These are phyloP conservation scores for Parazoanthus atlanticus DNA, from an alignment of 92 coral and sea anemone genomes.

Conservation along the genomic window DNA sequence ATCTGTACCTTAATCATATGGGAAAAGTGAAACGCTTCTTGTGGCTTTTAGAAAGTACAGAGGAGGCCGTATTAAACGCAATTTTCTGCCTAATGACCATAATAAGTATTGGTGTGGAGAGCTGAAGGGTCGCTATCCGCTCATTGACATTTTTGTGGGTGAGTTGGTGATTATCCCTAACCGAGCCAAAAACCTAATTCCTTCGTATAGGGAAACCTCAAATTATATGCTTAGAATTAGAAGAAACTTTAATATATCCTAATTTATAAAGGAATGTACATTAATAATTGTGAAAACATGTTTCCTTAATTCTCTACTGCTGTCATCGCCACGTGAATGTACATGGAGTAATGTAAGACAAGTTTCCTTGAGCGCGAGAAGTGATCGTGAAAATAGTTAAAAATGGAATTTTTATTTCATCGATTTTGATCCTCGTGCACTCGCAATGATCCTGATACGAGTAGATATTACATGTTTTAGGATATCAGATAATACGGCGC, in stretches of 20 bases:
- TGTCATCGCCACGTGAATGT: not conserved
- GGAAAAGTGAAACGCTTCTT: not conserved
- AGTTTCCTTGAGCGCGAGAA: not conserved
- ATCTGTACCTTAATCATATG: not conserved
- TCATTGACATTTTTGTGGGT: conserved; percentile 23
- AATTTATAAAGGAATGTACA: not conserved
- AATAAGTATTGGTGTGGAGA: not conserved
- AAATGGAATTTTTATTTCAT: not conserved
- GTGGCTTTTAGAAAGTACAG: not conserved
- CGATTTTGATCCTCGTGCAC: not conserved
- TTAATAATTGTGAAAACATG: not conserved
- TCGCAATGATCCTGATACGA: not conserved
- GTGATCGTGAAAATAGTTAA: not conserved
- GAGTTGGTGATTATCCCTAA: not conserved
- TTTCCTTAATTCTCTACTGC: not conserved
- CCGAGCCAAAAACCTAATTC: conserved; percentile 1
- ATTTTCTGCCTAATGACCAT: not conserved
- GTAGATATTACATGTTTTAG: conserved; percentile 1
- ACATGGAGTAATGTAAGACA: not conserved
- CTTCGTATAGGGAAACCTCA: not conserved
- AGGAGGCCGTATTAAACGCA: not conserved
- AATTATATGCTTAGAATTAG: not conserved
- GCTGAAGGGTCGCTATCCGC: not conserved
- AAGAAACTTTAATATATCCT: not conserved
- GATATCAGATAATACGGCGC: conserved; percentile 36